Evolutionary conservation across 2,797 vertebrate species (phyloP).

Genomic region (Clarias pachynema): DNA sequence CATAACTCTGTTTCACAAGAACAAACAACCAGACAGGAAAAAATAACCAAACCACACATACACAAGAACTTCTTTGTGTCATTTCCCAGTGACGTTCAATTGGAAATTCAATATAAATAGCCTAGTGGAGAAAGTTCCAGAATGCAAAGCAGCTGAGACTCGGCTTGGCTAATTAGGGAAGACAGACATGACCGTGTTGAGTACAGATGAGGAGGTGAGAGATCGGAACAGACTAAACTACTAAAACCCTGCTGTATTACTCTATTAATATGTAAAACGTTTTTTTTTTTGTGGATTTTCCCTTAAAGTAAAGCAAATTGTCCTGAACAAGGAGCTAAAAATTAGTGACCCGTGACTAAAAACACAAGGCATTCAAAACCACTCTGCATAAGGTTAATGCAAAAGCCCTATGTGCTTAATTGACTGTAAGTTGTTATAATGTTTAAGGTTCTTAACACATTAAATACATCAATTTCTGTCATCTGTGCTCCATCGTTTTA

Average conservation of each 20-base stretch:
- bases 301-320: neutral
- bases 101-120: neutral
- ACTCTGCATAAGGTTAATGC: slow-evolving; percentile 1
- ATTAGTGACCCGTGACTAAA: neutral
- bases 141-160: neutral
- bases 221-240: neutral
- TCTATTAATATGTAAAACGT: neutral
- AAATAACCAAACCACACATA: neutral
- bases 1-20: neutral
- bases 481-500: neutral
- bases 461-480: neutral
- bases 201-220: neutral
- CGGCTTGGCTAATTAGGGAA: neutral
- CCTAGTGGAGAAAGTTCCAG: neutral
- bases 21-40: neutral
- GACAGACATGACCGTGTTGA: neutral
- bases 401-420: neutral
- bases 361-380: neutral
- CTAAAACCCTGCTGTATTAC: neutral
- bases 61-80: neutral
- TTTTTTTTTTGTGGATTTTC: neutral
- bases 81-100: neutral
- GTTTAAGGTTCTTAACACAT: neutral
- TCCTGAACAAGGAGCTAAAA: neutral
- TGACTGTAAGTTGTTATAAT: neutral